Percentiles rank a stretch among this genome's conserved stretches.
These are phyloP conservation scores for Hippolais icterina DNA, from an alignment of 2,113 vertebrate species.

Conservation along the genomic window DNA sequence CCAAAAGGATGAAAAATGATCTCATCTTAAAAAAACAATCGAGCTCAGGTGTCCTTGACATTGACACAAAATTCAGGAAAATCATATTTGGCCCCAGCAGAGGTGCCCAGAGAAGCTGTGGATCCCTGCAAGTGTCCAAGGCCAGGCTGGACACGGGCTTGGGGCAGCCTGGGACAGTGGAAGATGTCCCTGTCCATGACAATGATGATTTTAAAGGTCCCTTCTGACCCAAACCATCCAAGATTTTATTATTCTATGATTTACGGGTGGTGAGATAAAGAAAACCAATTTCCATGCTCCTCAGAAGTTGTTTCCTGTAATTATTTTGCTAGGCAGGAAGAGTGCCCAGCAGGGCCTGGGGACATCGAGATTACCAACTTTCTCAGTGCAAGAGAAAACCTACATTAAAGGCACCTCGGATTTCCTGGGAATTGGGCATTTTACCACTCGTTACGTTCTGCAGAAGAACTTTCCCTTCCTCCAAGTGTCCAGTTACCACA, in stretches of 20 bases:
- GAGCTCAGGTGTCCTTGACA: background rate
- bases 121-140: background rate
- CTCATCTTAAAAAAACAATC: background rate
- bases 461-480: conserved; percentile 78
- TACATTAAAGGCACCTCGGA: conserved; percentile 91
- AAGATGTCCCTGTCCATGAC: background rate
- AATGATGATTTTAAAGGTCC: background rate
- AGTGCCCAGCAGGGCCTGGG: conserved; percentile 85
- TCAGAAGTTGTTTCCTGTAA: background rate
- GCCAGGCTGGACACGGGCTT: fast-evolving
- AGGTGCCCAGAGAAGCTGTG: background rate
- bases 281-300: background rate
- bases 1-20: background rate
- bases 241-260: background rate
- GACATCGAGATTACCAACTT: conserved; percentile 83
- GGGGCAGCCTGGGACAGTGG: fast-evolving
- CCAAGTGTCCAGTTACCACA: conserved; percentile 80
- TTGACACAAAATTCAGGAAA: background rate
- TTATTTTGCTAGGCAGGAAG: conserved; percentile 79
- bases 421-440: conserved; percentile 91
- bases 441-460: conserved; percentile 87
- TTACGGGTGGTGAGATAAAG: background rate
- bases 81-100: background rate
- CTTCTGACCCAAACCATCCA: background rate
- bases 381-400: conserved; percentile 88